Base-by-base conservation (phyloP, 2,113 vertebrate genomes). In the Pyrgilauda ruficollis region DNA sequence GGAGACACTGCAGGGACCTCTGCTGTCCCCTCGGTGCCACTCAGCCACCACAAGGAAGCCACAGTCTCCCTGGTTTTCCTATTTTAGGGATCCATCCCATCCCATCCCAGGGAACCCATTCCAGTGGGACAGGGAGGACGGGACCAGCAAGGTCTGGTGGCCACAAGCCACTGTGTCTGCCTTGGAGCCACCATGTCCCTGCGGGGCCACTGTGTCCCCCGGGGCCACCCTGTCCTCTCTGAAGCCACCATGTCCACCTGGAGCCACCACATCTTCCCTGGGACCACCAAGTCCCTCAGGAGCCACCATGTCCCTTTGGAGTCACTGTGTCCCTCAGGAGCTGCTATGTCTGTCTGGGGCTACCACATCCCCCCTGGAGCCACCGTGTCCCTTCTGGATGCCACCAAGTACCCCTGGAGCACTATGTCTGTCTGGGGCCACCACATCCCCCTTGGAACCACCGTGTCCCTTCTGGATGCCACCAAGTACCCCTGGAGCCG, bases 281-380 rank as follows among this genome's bases (percentile, higher is more conserved):
- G 5, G 15, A 4, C 37, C 19, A n/a, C 47, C 5, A 0, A 5
- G 5, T 26, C 27, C 44, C 3, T 2, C 2, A 11, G 1, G 1
- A 22, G 18, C 70, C 52, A 44, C 13, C 2, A 0, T 6, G 4
- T 18, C 27, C 55, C 55, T 6, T 2, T 20, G 28, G 2, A 31
- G 20, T 24, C n/a, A 28, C 46, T 9, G 1, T 43, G 37, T 55
- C 30, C 30, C 53, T 8, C 4, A 23, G 31, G 1, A 14, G 24
- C 33, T 37, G 7, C 37, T 37, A 37, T 37, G 37, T 37, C 37
- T 37, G 37, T 37, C 37, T 37, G 37, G n/a, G n/a, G n/a, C n/a
- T n/a, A n/a, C n/a, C n/a, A n/a, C n/a, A n/a, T n/a, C n/a, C n/a
- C n/a, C n/a, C n/a, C n/a, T n/a, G n/a, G n/a, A n/a, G n/a, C n/a